phyloP scores from a whole-genome alignment of 2,797 vertebrate species.

The Anabacerthia variegaticeps region DNA sequence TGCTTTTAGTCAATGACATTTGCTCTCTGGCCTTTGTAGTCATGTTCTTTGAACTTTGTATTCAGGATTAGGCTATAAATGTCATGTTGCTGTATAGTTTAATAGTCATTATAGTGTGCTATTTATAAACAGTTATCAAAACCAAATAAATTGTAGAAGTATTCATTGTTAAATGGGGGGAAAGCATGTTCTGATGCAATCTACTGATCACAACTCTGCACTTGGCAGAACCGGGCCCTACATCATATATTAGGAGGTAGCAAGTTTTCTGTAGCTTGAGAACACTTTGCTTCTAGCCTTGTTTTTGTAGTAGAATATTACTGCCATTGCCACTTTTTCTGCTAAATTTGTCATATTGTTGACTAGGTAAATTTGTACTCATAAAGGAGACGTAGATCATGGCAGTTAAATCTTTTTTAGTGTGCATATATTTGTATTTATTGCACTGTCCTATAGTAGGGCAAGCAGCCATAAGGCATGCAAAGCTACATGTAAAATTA shows the following conservation, averaged over 20 bases:
- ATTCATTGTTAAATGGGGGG: slow-evolving; percentile 67
- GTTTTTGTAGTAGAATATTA: slow-evolving; percentile 68
- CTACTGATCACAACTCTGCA: slow-evolving; percentile 48
- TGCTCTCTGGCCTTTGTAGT: slow-evolving; percentile 72
- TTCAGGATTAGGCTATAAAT: slow-evolving; percentile 69
- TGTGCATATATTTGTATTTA: slow-evolving; percentile 71
- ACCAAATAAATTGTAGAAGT: slow-evolving; percentile 66
- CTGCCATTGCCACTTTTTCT: slow-evolving; percentile 60
- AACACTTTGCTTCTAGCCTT: slow-evolving; percentile 69
- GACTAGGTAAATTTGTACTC: slow-evolving; percentile 70
- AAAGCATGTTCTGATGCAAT: slow-evolving; percentile 66
- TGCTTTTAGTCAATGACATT: slow-evolving; percentile 65
- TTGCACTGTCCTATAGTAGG: slow-evolving; percentile 72
- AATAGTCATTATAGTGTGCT: slow-evolving; percentile 71
- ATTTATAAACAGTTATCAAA: slow-evolving; percentile 71
- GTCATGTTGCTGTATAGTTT: slow-evolving; percentile 71
- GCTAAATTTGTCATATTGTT: slow-evolving; percentile 62
- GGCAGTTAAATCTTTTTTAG: slow-evolving; percentile 65
- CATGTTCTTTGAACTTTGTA: slow-evolving; percentile 71
- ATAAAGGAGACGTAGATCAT: slow-evolving; percentile 52
- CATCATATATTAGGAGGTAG: slow-evolving; percentile 55
- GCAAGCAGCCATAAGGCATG: slow-evolving; percentile 60
- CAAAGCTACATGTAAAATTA: slow-evolving; percentile 56
- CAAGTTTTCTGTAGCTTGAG: slow-evolving; percentile 63
- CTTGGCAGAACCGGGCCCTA: slow-evolving; percentile 48